These are phyloP conservation scores for Serripes groenlandicus DNA, from an alignment of 2,888 invertebrate genomes.

Conservation along the genomic window DNA sequence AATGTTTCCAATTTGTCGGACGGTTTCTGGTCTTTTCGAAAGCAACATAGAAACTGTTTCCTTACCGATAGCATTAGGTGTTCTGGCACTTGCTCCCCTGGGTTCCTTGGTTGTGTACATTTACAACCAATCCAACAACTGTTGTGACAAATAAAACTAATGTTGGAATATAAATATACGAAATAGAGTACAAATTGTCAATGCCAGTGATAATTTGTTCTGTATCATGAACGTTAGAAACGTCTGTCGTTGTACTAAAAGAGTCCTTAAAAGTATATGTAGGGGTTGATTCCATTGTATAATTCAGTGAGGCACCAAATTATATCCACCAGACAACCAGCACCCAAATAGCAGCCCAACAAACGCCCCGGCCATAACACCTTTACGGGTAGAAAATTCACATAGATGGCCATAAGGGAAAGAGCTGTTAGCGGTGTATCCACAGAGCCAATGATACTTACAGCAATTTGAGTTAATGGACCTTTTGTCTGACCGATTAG, in stretches of 20 bases:
- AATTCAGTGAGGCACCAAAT: slow-evolving; percentile 55
- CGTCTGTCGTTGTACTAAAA: too few species aligned
- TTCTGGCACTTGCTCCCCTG: background rate
- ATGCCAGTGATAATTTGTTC: slow-evolving; percentile 15
- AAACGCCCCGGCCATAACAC: slow-evolving; percentile 65
- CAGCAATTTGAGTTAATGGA: slow-evolving; percentile 51
- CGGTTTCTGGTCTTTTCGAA: slow-evolving; percentile 1
- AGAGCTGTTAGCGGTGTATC: slow-evolving; percentile 42
- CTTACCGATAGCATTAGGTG: background rate
- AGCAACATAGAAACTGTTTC: slow-evolving; percentile 1
- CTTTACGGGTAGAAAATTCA: slow-evolving; percentile 53
- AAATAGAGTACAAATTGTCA: slow-evolving; percentile 51
- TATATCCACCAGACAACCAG: slow-evolving; percentile 68
- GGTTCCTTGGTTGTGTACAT: slow-evolving; percentile 18
- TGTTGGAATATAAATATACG: slow-evolving; percentile 39
- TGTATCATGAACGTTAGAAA: background rate
- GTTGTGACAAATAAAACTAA: slow-evolving; percentile 28
- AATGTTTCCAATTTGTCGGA: too few species aligned
- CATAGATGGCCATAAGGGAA: slow-evolving; percentile 47
- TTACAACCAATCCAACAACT: slow-evolving; percentile 30
- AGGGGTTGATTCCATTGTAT: background rate
- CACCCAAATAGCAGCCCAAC: slow-evolving; percentile 51
- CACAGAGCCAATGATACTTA: slow-evolving; percentile 45
- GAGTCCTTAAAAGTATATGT: background rate
- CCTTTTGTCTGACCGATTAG: slow-evolving; percentile 51